Base-by-base conservation (phyloP, 2,113 vertebrate genomes). In the Chionodraco myersi region DNA sequence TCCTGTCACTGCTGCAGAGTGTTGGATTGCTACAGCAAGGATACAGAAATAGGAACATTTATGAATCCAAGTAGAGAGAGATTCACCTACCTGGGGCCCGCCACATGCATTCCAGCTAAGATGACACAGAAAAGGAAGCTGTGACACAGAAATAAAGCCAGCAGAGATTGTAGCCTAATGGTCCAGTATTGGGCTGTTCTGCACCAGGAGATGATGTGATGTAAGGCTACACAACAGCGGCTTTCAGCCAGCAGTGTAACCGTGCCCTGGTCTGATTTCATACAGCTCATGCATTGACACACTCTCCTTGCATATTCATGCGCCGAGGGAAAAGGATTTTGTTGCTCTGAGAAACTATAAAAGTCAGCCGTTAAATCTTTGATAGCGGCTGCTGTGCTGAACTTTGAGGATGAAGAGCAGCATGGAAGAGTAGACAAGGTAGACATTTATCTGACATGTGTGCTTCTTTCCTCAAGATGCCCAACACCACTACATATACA, bases 361-460 rank as follows among this genome's bases (percentile, higher is more conserved):
- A 89, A 90, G 86, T 91, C 86, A 81, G 61, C 67, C 4, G 58
- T 2, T 93, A 65, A 93, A 93, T 92, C 72, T 92, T 94, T 94
- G 69, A 93, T 91, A 68, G 80, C 45, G 5, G 23, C 87, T 62
- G 80, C 66, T 61, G 70, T 64, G 75, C 75, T 85, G 87, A 82
- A 91, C 88, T 86, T 88, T 83, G 13, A 70, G 54, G 65, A 82
- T 52, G 41, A 79, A 80, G 59, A 49, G 30, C 18, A 64, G 45
- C 26, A 69, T 34, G 53, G 54, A 69, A 21, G 26, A 79, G 45
- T 21, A 67, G 54, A 59, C 52, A 36, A 0, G 2, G 12, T 72
- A 30, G 30, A 30, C 30, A 30, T 30, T 30, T 30, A 30, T 30
- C 30, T 30, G 30, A 56, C 18, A 49, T 49, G 48, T 49, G 15